These are phyloP conservation scores for Eupithecia insigniata DNA, from an alignment of 2,888 invertebrate species.

Conservation along the genomic window DNA sequence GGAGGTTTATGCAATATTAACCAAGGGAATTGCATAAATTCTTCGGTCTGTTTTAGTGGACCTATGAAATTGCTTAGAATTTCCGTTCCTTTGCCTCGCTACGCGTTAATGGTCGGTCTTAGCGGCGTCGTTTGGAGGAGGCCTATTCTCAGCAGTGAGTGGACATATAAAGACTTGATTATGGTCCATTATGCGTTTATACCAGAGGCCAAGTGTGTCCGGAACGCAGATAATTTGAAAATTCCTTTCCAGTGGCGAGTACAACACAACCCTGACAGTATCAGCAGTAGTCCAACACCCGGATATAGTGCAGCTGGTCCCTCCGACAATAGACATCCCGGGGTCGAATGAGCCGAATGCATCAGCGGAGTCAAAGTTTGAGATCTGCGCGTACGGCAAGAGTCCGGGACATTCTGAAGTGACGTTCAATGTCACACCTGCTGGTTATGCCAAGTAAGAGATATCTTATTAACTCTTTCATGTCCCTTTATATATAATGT, in stretches of 20 bases:
- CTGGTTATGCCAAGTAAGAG: conserved; percentile 77
- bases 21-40: too few species aligned
- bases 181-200: neutral
- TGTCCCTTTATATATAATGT: conserved; percentile 5
- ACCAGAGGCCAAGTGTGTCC: neutral
- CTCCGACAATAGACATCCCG: conserved; percentile 73
- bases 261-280: conserved; percentile 74
- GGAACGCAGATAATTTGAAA: neutral
- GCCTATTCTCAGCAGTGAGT: too few species aligned
- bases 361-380: conserved; percentile 68
- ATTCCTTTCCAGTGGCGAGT: conserved; percentile 71
- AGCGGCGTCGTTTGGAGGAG: too few species aligned
- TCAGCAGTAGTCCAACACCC: conserved; percentile 86
- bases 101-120: too few species aligned
- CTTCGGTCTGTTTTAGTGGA: too few species aligned
- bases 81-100: too few species aligned
- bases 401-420: conserved; percentile 88
- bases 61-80: too few species aligned
- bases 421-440: conserved; percentile 84
- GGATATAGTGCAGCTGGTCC: conserved; percentile 85
- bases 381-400: conserved; percentile 84
- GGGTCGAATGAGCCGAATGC: conserved; percentile 62
- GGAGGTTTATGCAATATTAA: too few species aligned
- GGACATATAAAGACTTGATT: neutral
- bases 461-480: neutral